phyloP scores from a whole-genome alignment of 2,888 invertebrate genomes.

The Phyto melanocephala region DNA sequence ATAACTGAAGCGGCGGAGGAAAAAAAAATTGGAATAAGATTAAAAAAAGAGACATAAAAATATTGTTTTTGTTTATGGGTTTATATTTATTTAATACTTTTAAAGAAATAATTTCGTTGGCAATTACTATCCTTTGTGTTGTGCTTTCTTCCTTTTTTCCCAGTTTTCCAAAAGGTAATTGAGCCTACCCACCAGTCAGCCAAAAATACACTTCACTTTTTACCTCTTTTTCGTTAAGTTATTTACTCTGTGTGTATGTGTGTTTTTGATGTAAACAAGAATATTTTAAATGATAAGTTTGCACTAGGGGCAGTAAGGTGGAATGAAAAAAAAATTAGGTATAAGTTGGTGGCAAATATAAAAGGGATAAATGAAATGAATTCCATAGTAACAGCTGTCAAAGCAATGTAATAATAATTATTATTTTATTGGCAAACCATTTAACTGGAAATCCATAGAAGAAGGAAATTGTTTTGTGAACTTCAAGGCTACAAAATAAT shows the following conservation, averaged over 20 bases:
- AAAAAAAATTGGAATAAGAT: constrained; percentile 23
- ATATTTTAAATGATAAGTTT: constrained; percentile 14
- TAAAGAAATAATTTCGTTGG: constrained; percentile 15
- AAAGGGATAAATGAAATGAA: constrained; percentile 35
- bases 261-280: background rate
- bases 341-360: background rate
- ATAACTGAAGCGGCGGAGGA: constrained; percentile 25
- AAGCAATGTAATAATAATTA: constrained; percentile 63
- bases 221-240: constrained; percentile 1
- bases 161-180: constrained; percentile 15
- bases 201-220: background rate
- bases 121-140: constrained; percentile 39
- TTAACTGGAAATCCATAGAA: constrained; percentile 62
- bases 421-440: constrained; percentile 64
- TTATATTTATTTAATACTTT: constrained; percentile 13
- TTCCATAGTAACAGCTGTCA: constrained; percentile 59
- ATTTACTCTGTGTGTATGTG: constrained; percentile 6
- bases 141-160: background rate
- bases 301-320: background rate
- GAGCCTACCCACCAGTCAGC: constrained; percentile 10
- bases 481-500: background rate
- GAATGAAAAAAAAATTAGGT: background rate
- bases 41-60: constrained; percentile 30
- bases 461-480: background rate
- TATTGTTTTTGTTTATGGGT: background rate